Evolutionary conservation across 1,140 invertebrate species (phyloP), one percentile per base, ranked within the genome.

Genomic region (Dufourea novaeangliae): DNA sequence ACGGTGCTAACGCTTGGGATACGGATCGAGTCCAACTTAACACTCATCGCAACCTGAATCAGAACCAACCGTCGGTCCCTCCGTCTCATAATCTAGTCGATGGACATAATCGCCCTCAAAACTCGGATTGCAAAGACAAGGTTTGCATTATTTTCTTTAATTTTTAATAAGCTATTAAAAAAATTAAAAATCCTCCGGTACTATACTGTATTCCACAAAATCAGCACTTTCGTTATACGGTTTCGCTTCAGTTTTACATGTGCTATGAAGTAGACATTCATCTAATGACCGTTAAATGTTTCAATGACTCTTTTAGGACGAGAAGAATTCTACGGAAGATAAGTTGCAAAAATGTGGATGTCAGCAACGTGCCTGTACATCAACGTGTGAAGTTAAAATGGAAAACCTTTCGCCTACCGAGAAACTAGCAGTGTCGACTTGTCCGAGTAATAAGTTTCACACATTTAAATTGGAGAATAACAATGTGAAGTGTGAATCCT

Each of bases 11-110:
- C 76, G 88, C 93, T 92, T 86, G 94, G 93, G 88, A 94, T 93
- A 84, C 93, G 92, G 82, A 94, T 94, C 93, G 92, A 95, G 91
- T 95, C 95, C 75, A 96, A 95, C 73, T 95, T 94, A 73, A 95
- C 94, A 66, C 92, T 94, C 75, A 95, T 94, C 76, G 94, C 93
- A 75, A 94, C 94, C 46, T 87, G 66, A 91, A 88, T 88, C 89
- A 88, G 78, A 89, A 87, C 69, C 86, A 90, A 85, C 87, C 89
- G 20, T 79, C 76, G 32, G 83, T 77, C 41, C 84, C 87, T 70
- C 75, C 88, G 78, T 85, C 88, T 59, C 89, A 90, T 66, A 90
- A 89, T 77, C 78, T 88, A 66, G 83, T 87, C 70, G 77, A 82
- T 76, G 87, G 82, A 54, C 88, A 89, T 68, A 88, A 86, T 80